Base-by-base conservation (phyloP, 2,888 invertebrate species). In the Phytoseiulus persimilis region DNA sequence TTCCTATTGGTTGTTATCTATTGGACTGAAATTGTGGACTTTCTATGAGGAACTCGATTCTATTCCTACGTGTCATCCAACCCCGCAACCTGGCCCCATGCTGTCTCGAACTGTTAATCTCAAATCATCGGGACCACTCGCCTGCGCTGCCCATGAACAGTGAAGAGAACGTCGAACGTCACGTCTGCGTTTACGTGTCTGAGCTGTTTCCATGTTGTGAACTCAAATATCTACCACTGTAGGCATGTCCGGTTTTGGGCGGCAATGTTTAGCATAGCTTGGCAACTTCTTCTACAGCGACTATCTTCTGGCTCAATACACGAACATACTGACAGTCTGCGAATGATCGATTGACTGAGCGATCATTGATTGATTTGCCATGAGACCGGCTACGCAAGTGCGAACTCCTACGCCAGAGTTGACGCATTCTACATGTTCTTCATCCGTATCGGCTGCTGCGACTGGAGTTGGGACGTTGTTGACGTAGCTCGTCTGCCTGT, bases 321-420 rank as follows among this genome's bases (percentile, higher is more conserved):
- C 65, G 65, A 18, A 65, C 65, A 65, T 1, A 65, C 65, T 2
- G 65, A 65, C 28, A 65, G 65, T 6, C 9, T 39, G 39, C 39
- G 84, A 31, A 6, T 83, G 83, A 31, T n/a, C 11, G 32, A 33
- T 45, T 84, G 84, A 32, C 33, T 84, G 84, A 84, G 28, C 31
- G 83, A 83, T 83, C 5, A 83, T 83, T 83, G 33, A 83, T 83
- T 83, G 87, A 33, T 87, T 32, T 6, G 9, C 87, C 28, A 32
- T 31, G 33, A 33, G 65, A 23, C 11, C 18, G 18, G 9, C 28
- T 39, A 39, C 39, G 9, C 39, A 9, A 39, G 3, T 9, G 3
- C 3, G 39, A 39, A 39, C 39, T 6, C 39, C 39, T n/a, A n/a
- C n/a, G n/a, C n/a, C n/a, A n/a, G n/a, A n/a, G 39, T 39, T 39